A percentile compares a stretch with the other conserved stretches of the same genome.
Evolutionary conservation across 2,888 invertebrate genomes (phyloP).

Genomic region (Gastrophysa polygoni): DNA sequence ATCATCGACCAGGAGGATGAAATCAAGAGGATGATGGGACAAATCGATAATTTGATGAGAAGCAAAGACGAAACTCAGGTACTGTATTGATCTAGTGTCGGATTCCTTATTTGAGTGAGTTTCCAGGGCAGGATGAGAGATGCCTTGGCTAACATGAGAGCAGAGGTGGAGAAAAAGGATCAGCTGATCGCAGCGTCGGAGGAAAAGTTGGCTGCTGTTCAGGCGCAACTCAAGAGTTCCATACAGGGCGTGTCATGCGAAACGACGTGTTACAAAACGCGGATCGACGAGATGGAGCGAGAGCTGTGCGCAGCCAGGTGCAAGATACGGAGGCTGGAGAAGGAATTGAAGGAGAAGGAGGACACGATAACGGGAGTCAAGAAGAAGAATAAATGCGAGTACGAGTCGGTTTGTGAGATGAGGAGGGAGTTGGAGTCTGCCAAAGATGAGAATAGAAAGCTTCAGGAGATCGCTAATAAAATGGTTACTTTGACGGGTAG

Average conservation of each 20-base stretch:
- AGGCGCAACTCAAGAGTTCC: slow-evolving; percentile 47
- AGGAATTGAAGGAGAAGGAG: slow-evolving; percentile 29
- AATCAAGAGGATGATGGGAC: slow-evolving; percentile 61
- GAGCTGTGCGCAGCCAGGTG: slow-evolving; percentile 36
- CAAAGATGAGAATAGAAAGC: slow-evolving; percentile 41
- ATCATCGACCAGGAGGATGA: slow-evolving; percentile 65
- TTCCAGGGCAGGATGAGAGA: slow-evolving; percentile 32
- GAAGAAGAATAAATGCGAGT: slow-evolving; percentile 31
- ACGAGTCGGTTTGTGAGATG: slow-evolving; percentile 36
- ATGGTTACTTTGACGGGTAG: slow-evolving; percentile 38
- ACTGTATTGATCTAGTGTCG: slow-evolving; percentile 7
- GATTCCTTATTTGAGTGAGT: background rate
- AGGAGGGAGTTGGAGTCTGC: slow-evolving; percentile 39
- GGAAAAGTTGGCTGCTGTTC: slow-evolving; percentile 48
- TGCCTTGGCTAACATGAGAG: slow-evolving; percentile 41
- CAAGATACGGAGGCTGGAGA: slow-evolving; percentile 36
- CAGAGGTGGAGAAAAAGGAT: slow-evolving; percentile 51
- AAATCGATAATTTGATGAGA: slow-evolving; percentile 60
- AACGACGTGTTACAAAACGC: slow-evolving; percentile 43
- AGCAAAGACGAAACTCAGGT: slow-evolving; percentile 52
- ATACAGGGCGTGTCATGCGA: slow-evolving; percentile 48
- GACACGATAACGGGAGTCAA: slow-evolving; percentile 19
- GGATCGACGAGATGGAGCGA: slow-evolving; percentile 43
- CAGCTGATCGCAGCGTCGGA: slow-evolving; percentile 49
- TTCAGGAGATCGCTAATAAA: slow-evolving; percentile 42